These are phyloP conservation scores for Pseudomyrmex gracilis DNA, from an alignment of 1,140 invertebrate genomes.

Conservation along the genomic window DNA sequence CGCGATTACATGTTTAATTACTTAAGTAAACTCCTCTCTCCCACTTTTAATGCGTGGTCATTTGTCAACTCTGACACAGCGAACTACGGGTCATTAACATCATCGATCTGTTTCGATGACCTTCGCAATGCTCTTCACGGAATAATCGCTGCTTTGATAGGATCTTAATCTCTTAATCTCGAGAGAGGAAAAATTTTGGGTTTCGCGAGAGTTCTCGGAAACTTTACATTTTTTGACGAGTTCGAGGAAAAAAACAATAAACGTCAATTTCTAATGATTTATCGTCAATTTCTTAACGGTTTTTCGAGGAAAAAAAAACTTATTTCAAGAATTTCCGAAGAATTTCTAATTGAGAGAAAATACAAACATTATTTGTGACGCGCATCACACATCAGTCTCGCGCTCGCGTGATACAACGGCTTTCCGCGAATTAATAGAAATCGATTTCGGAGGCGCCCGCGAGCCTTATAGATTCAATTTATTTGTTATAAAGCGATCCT, in stretches of 20 bases:
- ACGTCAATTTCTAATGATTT: too few relatives aligned
- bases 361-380: background rate
- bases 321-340: background rate
- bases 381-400: constrained; percentile 11
- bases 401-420: constrained; percentile 47
- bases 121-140: background rate
- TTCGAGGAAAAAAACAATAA: too few relatives aligned
- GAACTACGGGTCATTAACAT: too few relatives aligned
- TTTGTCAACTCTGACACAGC: too few relatives aligned
- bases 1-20: too few relatives aligned
- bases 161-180: background rate
- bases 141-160: background rate
- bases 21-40: too few relatives aligned
- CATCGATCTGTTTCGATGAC: background rate
- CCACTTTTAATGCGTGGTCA: too few relatives aligned
- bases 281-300: too few relatives aligned
- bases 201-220: too few relatives aligned
- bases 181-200: too few relatives aligned
- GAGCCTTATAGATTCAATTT: constrained; percentile 50
- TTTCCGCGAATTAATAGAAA: constrained; percentile 68
- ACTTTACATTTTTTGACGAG: too few relatives aligned
- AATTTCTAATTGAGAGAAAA: constrained; percentile 47
- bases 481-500: constrained; percentile 47
- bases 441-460: constrained; percentile 56
- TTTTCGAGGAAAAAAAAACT: background rate